phyloP scores from a whole-genome alignment of 2,113 vertebrate species.

The Bubo scandiacus region DNA sequence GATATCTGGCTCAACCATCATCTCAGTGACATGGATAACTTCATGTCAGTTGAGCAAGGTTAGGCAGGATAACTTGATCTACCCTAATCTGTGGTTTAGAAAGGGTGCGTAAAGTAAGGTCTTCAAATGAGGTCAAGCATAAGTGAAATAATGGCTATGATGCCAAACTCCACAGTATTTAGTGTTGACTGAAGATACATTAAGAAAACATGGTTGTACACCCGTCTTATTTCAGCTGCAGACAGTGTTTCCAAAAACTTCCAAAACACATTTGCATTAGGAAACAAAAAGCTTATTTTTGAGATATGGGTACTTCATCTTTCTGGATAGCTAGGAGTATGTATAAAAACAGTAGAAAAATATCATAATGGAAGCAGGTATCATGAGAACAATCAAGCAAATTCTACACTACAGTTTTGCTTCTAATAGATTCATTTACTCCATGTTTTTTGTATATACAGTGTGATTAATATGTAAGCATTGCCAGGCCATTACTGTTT shows the following conservation, averaged over 20 bases:
- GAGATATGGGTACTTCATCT: not conserved
- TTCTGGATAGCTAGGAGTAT: not conserved
- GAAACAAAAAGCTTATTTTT: not conserved
- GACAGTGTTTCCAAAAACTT: not conserved
- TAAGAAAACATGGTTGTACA: not conserved
- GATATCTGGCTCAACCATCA: not conserved
- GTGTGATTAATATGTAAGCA: not conserved
- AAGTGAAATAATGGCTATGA: not conserved
- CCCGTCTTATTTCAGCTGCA: not conserved
- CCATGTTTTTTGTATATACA: not conserved
- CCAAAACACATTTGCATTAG: not conserved
- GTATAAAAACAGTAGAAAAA: not conserved
- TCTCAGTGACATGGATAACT: not conserved
- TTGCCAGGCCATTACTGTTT: not conserved
- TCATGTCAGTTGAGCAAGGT: not conserved
- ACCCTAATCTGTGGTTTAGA: not conserved
- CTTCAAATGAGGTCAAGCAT: not conserved
- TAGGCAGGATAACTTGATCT: not conserved
- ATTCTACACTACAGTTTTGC: not conserved
- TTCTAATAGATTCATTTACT: not conserved
- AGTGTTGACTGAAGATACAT: not conserved
- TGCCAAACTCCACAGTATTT: not conserved
- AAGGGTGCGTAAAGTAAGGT: not conserved
- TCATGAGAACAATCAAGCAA: not conserved
- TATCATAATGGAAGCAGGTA: not conserved